Evolutionary conservation across 2,888 invertebrate genomes (phyloP).

Genomic region (Drosophila parthenogenetica): DNA sequence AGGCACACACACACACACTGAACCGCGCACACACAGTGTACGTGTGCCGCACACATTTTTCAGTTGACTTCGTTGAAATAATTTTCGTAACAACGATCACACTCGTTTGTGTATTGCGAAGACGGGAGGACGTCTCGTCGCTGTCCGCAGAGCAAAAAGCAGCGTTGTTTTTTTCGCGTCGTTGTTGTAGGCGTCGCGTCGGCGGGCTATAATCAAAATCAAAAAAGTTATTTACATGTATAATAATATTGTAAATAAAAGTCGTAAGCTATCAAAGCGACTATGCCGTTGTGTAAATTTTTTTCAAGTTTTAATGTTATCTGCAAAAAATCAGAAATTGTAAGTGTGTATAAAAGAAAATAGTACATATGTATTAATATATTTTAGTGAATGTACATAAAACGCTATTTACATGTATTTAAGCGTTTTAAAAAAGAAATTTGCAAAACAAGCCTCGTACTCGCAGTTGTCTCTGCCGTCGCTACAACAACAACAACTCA

Average conservation of each 20-base stretch:
- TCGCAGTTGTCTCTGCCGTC: slow-evolving; percentile 26
- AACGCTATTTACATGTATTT: slow-evolving; percentile 1
- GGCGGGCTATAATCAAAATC: slow-evolving; percentile 57
- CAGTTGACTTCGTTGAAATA: slow-evolving; percentile 81
- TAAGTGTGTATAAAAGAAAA: slow-evolving; percentile 43
- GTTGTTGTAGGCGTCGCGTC: slow-evolving; percentile 58
- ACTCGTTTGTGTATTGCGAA: slow-evolving; percentile 84
- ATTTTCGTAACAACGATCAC: slow-evolving; percentile 84
- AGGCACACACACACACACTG: slow-evolving; percentile 4
- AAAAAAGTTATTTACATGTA: slow-evolving; percentile 23
- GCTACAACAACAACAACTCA: slow-evolving; percentile 28
- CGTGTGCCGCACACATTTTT: slow-evolving; percentile 67
- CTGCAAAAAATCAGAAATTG: slow-evolving; percentile 29
- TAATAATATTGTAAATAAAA: slow-evolving; percentile 19
- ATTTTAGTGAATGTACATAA: not conserved
- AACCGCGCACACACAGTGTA: slow-evolving; percentile 33
- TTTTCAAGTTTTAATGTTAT: slow-evolving; percentile 49
- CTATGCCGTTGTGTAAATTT: slow-evolving; percentile 48
- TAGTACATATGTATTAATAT: not conserved
- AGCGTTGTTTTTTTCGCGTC: slow-evolving; percentile 62
- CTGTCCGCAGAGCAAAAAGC: slow-evolving; percentile 57
- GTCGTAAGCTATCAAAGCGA: slow-evolving; percentile 10
- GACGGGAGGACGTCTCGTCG: slow-evolving; percentile 80
- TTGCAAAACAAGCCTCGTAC: slow-evolving; percentile 45
- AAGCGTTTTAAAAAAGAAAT: slow-evolving; percentile 39